phyloP scores from a whole-genome alignment of 2,888 invertebrate species.

The Sabatieria punctata region DNA sequence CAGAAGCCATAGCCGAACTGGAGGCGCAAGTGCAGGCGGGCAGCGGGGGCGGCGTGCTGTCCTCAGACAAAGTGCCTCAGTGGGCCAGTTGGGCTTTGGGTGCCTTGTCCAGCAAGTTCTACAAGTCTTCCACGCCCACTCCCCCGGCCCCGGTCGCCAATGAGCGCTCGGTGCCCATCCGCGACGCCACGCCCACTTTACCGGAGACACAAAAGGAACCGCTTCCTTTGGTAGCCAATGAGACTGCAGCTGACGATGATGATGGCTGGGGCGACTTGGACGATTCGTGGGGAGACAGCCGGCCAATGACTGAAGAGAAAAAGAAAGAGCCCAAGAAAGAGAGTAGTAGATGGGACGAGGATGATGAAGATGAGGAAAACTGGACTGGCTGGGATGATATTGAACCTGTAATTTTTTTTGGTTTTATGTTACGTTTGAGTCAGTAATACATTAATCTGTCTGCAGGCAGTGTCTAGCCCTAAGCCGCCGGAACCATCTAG shows the following conservation, averaged over 20 bases:
- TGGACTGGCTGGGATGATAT: background rate
- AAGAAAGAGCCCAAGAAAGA: background rate
- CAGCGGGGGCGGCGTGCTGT: slow-evolving; percentile 20
- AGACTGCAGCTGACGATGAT: too few species aligned
- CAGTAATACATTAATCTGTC: too few species aligned
- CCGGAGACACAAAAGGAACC: too few species aligned
- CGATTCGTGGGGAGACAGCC: background rate
- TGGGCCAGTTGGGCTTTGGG: slow-evolving; percentile 30
- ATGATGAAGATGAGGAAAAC: background rate
- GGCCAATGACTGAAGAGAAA: background rate
- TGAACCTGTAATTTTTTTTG: too few species aligned
- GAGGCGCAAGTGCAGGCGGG: slow-evolving; percentile 29
- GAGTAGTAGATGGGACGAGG: background rate
- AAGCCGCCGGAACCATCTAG: too few species aligned
- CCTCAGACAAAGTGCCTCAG: slow-evolving; percentile 25
- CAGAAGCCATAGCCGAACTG: slow-evolving; percentile 35
- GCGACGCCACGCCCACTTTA: too few species aligned
- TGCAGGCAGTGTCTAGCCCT: too few species aligned
- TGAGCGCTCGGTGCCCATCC: too few species aligned
- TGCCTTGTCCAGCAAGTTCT: background rate
- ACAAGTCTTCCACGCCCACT: slow-evolving; percentile 17
- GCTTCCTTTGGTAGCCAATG: too few species aligned
- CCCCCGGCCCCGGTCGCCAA: too few species aligned
- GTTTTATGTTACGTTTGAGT: too few species aligned
- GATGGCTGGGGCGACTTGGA: background rate